phyloP scores from a whole-genome alignment of 2,888 invertebrate species.

The Drosophila mimetica region DNA sequence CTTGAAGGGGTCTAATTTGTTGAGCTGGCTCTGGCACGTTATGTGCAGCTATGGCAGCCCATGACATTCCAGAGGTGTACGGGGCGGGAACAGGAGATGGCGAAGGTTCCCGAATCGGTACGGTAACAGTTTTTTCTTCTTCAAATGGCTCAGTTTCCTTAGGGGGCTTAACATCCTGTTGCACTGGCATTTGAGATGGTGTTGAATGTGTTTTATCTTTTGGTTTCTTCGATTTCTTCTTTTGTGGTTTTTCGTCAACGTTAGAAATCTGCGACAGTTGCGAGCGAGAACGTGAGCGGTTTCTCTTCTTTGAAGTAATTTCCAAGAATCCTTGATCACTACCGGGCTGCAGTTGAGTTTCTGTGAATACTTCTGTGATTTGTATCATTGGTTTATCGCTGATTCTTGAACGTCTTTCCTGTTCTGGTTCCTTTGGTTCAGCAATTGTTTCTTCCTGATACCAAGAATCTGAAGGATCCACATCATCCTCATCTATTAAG shows the following conservation, averaged over 20 bases:
- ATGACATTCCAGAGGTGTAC: slow-evolving; percentile 69
- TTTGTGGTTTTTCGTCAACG: slow-evolving; percentile 84
- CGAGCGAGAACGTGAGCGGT: slow-evolving; percentile 86
- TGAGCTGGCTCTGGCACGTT: slow-evolving; percentile 80
- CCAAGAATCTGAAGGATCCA: slow-evolving; percentile 45
- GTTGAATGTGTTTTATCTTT: slow-evolving; percentile 34
- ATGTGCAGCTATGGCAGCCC: slow-evolving; percentile 79
- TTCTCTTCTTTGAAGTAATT: slow-evolving; percentile 85
- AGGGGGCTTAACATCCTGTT: slow-evolving; percentile 5
- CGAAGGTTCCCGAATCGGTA: background rate
- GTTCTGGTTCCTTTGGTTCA: background rate
- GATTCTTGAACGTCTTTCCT: slow-evolving; percentile 66
- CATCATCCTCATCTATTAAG: slow-evolving; percentile 76
- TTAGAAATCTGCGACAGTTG: slow-evolving; percentile 78
- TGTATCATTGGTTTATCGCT: slow-evolving; percentile 70
- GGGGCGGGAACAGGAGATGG: slow-evolving; percentile 14
- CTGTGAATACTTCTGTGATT: slow-evolving; percentile 59
- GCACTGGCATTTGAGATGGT: slow-evolving; percentile 7
- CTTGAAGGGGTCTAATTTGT: slow-evolving; percentile 66
- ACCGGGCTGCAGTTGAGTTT: slow-evolving; percentile 24
- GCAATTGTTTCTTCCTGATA: slow-evolving; percentile 8
- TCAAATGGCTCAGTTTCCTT: background rate
- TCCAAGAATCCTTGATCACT: slow-evolving; percentile 85
- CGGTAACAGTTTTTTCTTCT: background rate
- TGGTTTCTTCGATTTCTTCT: slow-evolving; percentile 80